phyloP scores from a whole-genome alignment of 1,140 invertebrate genomes.

The Bombus haemorrhoidalis region DNA sequence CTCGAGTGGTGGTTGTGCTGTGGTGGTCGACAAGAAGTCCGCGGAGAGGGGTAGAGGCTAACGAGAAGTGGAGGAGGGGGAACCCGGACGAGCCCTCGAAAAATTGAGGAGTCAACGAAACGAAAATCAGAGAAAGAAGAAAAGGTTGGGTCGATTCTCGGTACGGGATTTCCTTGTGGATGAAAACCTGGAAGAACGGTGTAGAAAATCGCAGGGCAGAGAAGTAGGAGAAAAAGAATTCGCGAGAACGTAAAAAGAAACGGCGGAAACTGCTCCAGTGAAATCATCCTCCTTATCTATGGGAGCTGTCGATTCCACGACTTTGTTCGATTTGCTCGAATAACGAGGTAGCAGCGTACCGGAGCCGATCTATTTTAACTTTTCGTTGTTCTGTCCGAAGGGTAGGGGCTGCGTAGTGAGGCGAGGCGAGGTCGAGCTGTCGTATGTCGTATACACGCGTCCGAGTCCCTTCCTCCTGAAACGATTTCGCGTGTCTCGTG shows the following conservation, averaged over 20 bases:
- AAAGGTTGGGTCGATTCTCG: neutral
- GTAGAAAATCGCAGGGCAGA: neutral
- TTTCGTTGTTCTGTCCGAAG: constrained; percentile 42
- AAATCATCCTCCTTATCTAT: constrained; percentile 31
- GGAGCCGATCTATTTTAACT: constrained; percentile 68
- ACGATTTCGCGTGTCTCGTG: constrained; percentile 58
- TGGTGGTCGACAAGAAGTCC: constrained; percentile 45
- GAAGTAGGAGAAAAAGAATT: neutral
- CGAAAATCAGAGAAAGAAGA: constrained; percentile 19
- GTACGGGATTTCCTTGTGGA: neutral
- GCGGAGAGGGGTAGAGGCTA: constrained; percentile 35
- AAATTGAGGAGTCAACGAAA: constrained; percentile 34
- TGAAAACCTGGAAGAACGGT: neutral
- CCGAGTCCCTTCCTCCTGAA: constrained; percentile 38
- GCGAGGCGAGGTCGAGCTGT: constrained; percentile 57
- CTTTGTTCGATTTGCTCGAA: constrained; percentile 27
- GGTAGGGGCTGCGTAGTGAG: constrained; percentile 39
- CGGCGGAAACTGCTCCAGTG: neutral
- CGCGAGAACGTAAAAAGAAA: neutral
- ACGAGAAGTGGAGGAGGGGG: constrained; percentile 22
- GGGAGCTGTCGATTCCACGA: constrained; percentile 34
- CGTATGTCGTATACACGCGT: constrained; percentile 56
- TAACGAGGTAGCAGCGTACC: constrained; percentile 26
- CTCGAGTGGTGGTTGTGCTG: constrained; percentile 53
- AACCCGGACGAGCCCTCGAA: constrained; percentile 43